Evolutionary conservation across 2,113 vertebrate genomes (phyloP), one percentile per base, ranked within the genome.

Genomic region (Mugil cephalus): DNA sequence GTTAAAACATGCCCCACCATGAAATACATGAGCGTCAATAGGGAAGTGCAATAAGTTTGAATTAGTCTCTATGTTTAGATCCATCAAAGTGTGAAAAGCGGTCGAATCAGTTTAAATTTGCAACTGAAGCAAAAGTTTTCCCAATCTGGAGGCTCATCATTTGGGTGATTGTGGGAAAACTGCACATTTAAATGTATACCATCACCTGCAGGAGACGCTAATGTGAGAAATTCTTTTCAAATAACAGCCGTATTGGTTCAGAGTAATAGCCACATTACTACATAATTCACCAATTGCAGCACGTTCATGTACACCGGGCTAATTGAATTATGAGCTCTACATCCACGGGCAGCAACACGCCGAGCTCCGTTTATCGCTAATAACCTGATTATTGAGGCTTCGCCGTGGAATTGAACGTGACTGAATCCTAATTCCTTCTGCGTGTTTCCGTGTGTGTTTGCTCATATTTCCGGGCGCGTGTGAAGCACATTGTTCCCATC

Each of bases 331-430:
- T 4, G n/a, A 40, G 50, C 62, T 53, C 47, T 24, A 12, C 56
- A 47, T 56, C 61, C 34, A 14, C 21, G 50, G 69, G 64, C 63
- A 74, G 51, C 46, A 45, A 45, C 52, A 62, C 65, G 42, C 6
- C 1, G 15, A 72, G 70, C 71, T 62, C 43, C 17, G 46, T 86
- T 88, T 63, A 82, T 86, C 77, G 74, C 74, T 83, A 91, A 92
- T 89, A 77, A 85, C 74, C 80, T 77, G 86, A 92, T 92, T 90
- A 92, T 76, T 76, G 65, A 74, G 36, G 54, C 80, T 77, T 87
- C 42, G 47, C 1, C 17, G 51, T 40, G 34, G 69, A 78, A 54
- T 39, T 72, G 60, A 85, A 83, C 35, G 42, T 46, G 48, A 84
- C 71, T 65, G 45, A 70, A 61, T 76, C 58, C 52, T 45, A 74